Conservation (phyloP, 2,113 vertebrate genomes). For the Capricornis sumatraensis region DNA sequence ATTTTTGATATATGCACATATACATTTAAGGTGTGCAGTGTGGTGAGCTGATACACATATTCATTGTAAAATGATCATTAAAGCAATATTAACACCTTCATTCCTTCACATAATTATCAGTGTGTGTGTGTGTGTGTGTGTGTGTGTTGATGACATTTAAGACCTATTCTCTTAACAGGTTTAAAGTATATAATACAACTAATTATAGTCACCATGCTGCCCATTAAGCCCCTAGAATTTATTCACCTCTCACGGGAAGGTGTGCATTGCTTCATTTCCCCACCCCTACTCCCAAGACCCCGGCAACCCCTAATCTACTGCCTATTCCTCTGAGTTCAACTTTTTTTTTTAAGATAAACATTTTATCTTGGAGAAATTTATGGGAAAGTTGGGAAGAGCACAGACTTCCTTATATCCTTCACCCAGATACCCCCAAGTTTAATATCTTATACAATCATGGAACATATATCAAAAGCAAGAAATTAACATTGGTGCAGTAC, state of each 20-base stretch:
- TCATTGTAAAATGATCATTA: not conserved
- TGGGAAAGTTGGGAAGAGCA: not conserved
- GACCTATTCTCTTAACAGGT: not conserved
- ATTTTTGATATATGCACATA: not conserved
- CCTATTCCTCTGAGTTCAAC: not conserved
- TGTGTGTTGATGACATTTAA: not conserved
- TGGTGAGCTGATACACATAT: not conserved
- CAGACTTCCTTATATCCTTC: not conserved
- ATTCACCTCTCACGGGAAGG: not conserved
- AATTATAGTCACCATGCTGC: not conserved
- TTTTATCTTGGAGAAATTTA: not conserved
- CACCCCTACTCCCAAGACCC: not conserved
- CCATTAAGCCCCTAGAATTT: not conserved
- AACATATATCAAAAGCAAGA: not conserved
- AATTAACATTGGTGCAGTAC: not conserved
- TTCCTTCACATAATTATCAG: not conserved
- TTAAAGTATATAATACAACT: not conserved
- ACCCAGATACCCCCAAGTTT: not conserved
- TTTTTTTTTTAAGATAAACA: not conserved
- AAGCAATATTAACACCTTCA: not conserved
- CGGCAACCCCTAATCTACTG: not conserved
- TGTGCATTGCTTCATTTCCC: not conserved
- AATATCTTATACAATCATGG: not conserved
- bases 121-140: not conserved
- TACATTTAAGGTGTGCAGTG: not conserved